Conservation (phyloP, 2,113 vertebrate genomes). For the Pithys albifrons region DNA sequence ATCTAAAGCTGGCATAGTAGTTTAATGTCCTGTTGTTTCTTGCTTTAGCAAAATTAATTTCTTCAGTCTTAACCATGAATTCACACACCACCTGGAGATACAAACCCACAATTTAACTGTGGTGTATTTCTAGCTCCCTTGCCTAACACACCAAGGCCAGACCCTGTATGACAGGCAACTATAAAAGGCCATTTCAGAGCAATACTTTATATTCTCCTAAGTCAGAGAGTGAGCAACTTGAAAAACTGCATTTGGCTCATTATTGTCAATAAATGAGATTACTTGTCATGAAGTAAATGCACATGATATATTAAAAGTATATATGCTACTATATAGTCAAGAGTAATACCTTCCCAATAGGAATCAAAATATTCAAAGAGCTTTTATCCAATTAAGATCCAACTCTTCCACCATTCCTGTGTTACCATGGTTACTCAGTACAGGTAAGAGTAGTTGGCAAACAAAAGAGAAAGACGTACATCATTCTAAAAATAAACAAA, state of each 20-base stretch:
- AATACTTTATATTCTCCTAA: not conserved
- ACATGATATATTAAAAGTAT: not conserved
- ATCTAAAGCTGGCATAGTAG: constrained; percentile 54
- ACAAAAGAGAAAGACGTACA: not conserved
- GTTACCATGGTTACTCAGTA: not conserved
- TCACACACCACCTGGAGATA: constrained; percentile 52
- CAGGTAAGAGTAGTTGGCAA: not conserved
- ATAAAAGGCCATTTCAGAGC: not conserved
- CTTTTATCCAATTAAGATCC: not conserved
- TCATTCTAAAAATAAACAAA: not conserved
- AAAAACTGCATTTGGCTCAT: not conserved
- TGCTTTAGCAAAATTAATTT: constrained; percentile 64
- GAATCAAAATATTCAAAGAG: not conserved
- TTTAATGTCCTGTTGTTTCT: constrained; percentile 68
- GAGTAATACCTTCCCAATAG: not conserved
- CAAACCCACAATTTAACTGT: constrained; percentile 50
- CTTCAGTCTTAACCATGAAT: constrained; percentile 48
- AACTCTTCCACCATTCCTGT: not conserved
- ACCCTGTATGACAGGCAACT: not conserved
- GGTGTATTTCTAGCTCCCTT: constrained; percentile 7
- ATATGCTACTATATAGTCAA: not conserved
- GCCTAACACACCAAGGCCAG: not conserved
- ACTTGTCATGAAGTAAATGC: not conserved
- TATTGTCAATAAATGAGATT: constrained; percentile 21
- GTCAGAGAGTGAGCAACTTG: not conserved